Percentiles rank a stretch among this genome's conserved stretches.
phyloP scores from a whole-genome alignment of 2,113 vertebrate species.

The Thalassarche chlororhynchos region DNA sequence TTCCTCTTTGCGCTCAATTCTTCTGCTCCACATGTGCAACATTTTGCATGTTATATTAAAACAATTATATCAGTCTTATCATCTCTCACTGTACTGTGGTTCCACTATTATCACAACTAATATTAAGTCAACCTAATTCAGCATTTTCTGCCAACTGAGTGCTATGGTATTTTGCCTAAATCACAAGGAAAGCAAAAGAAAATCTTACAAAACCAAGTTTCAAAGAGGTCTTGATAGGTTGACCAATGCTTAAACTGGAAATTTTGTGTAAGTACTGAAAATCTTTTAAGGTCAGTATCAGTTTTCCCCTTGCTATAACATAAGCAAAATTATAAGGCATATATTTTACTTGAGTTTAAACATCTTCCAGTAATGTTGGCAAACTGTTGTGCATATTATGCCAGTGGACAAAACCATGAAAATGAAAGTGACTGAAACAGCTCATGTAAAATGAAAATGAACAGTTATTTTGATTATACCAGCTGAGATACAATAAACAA shows the following conservation, averaged over 20 bases:
- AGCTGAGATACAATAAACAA: conserved; percentile 34
- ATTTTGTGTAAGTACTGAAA: background rate
- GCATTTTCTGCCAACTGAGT: background rate
- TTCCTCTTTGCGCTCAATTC: background rate
- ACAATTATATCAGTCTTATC: conserved; percentile 2
- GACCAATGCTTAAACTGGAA: background rate
- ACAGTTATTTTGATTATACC: background rate
- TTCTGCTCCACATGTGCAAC: background rate
- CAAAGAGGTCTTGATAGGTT: background rate
- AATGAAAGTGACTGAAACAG: conserved; percentile 10
- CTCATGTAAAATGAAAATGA: conserved; percentile 4
- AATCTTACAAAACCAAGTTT: background rate
- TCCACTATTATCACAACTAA: background rate
- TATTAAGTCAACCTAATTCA: background rate
- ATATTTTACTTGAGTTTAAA: background rate
- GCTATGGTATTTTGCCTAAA: background rate
- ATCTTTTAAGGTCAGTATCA: background rate
- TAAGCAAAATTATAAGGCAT: background rate
- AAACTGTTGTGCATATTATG: background rate
- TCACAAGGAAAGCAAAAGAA: background rate
- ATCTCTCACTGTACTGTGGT: background rate
- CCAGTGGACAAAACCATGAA: background rate
- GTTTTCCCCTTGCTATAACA: background rate
- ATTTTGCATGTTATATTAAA: conserved; percentile 43
- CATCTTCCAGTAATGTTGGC: background rate